A percentile compares a stretch with the other conserved stretches of the same genome.
These are phyloP conservation scores for Deroplatys truncata DNA, from an alignment of 2,888 invertebrate species.

Conservation along the genomic window DNA sequence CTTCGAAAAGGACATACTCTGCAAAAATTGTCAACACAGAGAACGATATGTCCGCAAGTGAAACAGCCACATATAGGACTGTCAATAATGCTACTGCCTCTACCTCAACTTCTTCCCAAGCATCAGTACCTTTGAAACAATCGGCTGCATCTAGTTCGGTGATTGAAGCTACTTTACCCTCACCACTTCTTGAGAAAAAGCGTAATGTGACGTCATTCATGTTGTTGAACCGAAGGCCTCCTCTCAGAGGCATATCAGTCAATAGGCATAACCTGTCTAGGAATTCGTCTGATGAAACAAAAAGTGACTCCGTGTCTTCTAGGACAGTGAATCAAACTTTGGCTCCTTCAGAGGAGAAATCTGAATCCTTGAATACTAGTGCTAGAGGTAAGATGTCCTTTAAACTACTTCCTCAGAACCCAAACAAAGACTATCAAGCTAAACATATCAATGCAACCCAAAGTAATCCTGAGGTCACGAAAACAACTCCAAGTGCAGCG, in stretches of 20 bases:
- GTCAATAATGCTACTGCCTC: not conserved
- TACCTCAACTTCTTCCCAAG: not conserved
- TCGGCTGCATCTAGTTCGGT: not conserved
- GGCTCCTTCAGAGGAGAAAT: not conserved
- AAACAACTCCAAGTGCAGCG: not conserved
- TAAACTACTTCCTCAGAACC: not conserved
- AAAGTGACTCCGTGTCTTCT: not conserved
- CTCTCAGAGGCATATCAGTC: not conserved
- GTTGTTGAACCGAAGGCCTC: not conserved
- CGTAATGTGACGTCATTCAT: not conserved
- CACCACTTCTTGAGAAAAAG: not conserved
- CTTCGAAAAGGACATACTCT: not conserved
- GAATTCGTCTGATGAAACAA: not conserved
- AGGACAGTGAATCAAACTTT: not conserved
- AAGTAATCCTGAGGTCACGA: not conserved
- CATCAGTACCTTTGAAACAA: not conserved
- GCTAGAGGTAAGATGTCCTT: not conserved
- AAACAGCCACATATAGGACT: not conserved
- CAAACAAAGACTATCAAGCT: not conserved
- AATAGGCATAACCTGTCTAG: not conserved
- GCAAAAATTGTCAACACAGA: not conserved
- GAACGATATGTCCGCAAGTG: not conserved
- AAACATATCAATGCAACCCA: not conserved
- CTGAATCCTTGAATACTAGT: not conserved
- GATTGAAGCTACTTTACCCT: conserved; percentile 8